These are phyloP conservation scores for Pachypanchax playfairii DNA, from an alignment of 2,113 vertebrate genomes.

Conservation along the genomic window DNA sequence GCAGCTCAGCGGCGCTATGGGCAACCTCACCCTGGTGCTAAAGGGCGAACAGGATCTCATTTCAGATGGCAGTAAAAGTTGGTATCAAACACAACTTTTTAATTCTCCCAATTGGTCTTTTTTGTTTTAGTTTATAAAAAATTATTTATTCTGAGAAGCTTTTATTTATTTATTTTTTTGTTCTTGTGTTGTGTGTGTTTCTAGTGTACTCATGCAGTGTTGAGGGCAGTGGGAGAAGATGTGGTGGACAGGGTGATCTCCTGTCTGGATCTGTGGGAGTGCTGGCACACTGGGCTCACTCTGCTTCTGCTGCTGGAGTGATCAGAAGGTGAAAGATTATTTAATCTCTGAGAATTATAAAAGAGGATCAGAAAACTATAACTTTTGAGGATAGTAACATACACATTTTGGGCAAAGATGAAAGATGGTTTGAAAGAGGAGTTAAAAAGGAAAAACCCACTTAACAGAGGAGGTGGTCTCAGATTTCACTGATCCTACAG, in stretches of 20 bases:
- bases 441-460: too few relatives aligned
- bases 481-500: too few relatives aligned
- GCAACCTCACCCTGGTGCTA: conserved; percentile 91
- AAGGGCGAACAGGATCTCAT: conserved; percentile 94
- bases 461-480: too few relatives aligned
- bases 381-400: too few relatives aligned
- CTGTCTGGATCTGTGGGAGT: conserved; percentile 92
- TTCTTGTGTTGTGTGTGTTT: not conserved
- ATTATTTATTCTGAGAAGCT: not conserved
- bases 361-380: too few relatives aligned
- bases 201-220: conserved; percentile 87
- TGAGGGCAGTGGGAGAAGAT: conserved; percentile 90
- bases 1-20: conserved; percentile 91
- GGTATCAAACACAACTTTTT: conserved; percentile 48
- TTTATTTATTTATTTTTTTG: not conserved
- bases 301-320: conserved; percentile 80
- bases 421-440: too few relatives aligned
- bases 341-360: not conserved
- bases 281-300: conserved; percentile 91
- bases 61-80: conserved; percentile 90
- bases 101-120: not conserved
- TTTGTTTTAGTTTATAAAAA: not conserved
- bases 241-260: conserved; percentile 95
- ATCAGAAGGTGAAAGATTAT: conserved; percentile 79
- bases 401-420: too few relatives aligned